A percentile compares a stretch with the other conserved stretches of the same genome.
These are phyloP conservation scores for Scaptomyza flava DNA, from an alignment of 2,888 invertebrate genomes.

Conservation along the genomic window DNA sequence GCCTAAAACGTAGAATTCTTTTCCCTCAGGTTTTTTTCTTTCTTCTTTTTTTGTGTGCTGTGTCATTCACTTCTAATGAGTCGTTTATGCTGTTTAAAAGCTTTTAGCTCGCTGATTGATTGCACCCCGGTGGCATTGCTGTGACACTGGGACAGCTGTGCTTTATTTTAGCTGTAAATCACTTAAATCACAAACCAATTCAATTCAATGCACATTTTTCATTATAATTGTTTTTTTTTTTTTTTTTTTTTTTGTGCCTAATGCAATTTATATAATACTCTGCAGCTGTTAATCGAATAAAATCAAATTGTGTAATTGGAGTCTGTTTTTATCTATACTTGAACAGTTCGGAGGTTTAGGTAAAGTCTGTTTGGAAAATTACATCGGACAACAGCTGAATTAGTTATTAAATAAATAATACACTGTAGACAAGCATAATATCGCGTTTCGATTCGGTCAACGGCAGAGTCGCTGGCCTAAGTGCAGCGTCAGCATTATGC, in stretches of 20 bases:
- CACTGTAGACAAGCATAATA: too few relatives aligned
- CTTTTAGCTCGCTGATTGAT: constrained; percentile 47
- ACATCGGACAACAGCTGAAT: too few relatives aligned
- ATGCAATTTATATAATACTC: not conserved
- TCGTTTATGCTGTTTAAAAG: constrained; percentile 48
- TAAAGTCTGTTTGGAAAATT: too few relatives aligned
- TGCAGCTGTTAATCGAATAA: not conserved
- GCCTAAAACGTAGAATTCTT: not conserved
- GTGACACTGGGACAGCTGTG: constrained; percentile 23
- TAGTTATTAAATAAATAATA: too few relatives aligned
- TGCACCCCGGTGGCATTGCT: constrained; percentile 43
- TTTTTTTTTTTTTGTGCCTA: not conserved
- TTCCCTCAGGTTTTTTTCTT: not conserved
- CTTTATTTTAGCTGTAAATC: constrained; percentile 30
- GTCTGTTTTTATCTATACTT: not conserved
- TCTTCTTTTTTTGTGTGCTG: not conserved
- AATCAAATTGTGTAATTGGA: not conserved
- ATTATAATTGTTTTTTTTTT: constrained; percentile 2
- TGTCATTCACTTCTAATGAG: constrained; percentile 45
- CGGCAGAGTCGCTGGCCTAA: too few relatives aligned
- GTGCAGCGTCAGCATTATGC: too few relatives aligned
- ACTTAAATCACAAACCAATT: constrained; percentile 30
- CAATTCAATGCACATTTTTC: constrained; percentile 12
- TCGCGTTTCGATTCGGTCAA: too few relatives aligned
- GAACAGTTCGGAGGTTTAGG: not conserved